Base-by-base conservation (phyloP, 2,888 invertebrate genomes). In the Pristionchus arcanus region DNA sequence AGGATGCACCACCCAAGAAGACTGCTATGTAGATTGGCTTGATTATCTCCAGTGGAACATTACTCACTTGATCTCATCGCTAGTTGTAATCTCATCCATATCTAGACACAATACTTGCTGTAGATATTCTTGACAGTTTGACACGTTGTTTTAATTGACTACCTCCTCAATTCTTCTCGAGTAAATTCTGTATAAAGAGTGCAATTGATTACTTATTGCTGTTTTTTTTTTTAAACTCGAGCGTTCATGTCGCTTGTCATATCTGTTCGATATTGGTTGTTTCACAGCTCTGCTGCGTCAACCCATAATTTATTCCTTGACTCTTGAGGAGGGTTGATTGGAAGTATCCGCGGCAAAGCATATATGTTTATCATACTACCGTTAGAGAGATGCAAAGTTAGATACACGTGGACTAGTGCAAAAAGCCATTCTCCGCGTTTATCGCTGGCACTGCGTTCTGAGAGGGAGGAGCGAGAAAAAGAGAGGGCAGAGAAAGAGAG, bases 81-180 rank as follows among this genome's bases (percentile, higher is more conserved):
- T 81, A 81, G 81, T 53, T 81, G 81, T 81, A 81, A 49, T 81
- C 81, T 49, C 49, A 16, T n/a, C 28, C 81, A 53, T 81, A 81
- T 81, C 81, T n/a, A 49, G 81, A 81, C 28, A 42, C 28, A n/a
- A 53, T 53, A 25, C 81, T 42, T 15, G 49, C n/a, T 81, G 81
- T 81, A 81, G 37, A 81, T 81, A 81, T 16, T 81, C n/a, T 15
- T 2, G 81, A 42, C 9, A 81, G 81, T 81, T 74, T 81, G 81
- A 81, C 25, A 71, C 34, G 42, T 77, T 77, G 37, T 77, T 31
- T 34, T 15, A 71, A 71, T 71, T 28, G 28, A 34, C 37, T 81
- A 19, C 21, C 81, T 81, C 7, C 49, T 81, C 49, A n/a, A 3
- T 53, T 42, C n/a, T 28, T 28, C 25, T 81, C 49, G 49, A 81